Evolutionary conservation across 2,113 vertebrate species (phyloP).

Genomic region (Noctilio leporinus): DNA sequence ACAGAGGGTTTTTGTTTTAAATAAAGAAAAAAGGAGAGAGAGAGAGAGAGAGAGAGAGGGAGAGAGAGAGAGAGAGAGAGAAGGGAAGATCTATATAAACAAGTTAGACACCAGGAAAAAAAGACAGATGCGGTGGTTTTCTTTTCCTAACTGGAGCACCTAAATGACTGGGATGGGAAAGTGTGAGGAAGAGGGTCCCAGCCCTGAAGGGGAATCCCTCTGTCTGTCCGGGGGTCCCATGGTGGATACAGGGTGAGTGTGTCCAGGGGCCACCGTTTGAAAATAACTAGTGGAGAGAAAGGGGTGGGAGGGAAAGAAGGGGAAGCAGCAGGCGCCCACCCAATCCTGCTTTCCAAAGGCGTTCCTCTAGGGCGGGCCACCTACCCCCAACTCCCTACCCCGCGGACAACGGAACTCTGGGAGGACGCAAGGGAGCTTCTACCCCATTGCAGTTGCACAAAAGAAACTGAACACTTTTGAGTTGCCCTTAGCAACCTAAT

Average conservation of each 20-base stretch:
- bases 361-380: conserved; percentile 74
- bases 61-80: conserved; percentile 65
- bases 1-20: conserved; percentile 92
- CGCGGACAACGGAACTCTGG: conserved; percentile 86
- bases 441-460: conserved; percentile 96
- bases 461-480: conserved; percentile 99
- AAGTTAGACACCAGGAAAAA: conserved; percentile 81
- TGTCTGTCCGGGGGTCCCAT: not conserved
- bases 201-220: not conserved
- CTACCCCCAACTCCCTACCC: conserved; percentile 69
- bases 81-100: conserved; percentile 94
- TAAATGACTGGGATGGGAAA: conserved; percentile 41
- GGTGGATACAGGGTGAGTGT: not conserved
- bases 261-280: conserved; percentile 58
- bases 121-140: conserved; percentile 50
- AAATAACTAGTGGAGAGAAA: conserved; percentile 69
- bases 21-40: conserved; percentile 84
- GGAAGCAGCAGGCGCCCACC: conserved; percentile 15
- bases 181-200: not conserved
- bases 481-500: conserved; percentile 99
- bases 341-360: conserved; percentile 57
- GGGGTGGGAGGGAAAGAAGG: conserved; percentile 43
- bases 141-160: not conserved
- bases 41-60: conserved; percentile 59
- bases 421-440: conserved; percentile 91